Base-by-base conservation (phyloP, 1,140 invertebrate species). In the Ladona fulva region DNA sequence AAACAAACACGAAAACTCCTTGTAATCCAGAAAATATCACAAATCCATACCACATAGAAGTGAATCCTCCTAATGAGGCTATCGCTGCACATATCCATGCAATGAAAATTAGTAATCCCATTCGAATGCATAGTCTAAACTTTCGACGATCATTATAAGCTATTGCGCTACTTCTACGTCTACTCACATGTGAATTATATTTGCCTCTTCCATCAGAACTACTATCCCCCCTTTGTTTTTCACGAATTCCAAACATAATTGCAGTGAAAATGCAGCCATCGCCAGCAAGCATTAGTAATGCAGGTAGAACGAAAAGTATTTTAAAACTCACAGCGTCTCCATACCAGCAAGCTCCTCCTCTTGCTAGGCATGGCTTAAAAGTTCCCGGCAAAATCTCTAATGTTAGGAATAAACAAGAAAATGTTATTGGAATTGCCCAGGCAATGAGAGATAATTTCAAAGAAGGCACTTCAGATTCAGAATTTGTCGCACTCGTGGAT, bases 291-390 rank as follows among this genome's bases (percentile, higher is more conserved):
- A 75, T 25, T 10, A 75, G 24, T 10, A 25, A 75, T 42, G 37
- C 74, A 5, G 74, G 74, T 16, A 75, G 8, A 42, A 25, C 74
- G 74, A 75, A 75, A 75, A 75, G 24, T 42, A 75, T 19, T 42
- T 24, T 42, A 24, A 75, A 75, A 42, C 74, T 42, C 16, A 42
- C 1, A n/a, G 24, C 24, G 12, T 25, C 24, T 19, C 74, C 74
- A 16, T 25, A 75, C 24, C 24, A 75, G 24, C 74, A 75, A 75
- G 74, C 74, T 16, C 74, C 74, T 14, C 74, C 74, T 42, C 74
- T 25, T 5, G 74, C 74, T 16, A 25, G 16, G 19, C 74, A 75
- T 5, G 74, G 19, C 24, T 25, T 75, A 19, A 75, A 19, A 75
- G 1, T 42, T n/a, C 24, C 24, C 3, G 37, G 37, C 16, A 25